phyloP scores from a whole-genome alignment of 2,113 vertebrate genomes.

The Perca schrenkii region DNA sequence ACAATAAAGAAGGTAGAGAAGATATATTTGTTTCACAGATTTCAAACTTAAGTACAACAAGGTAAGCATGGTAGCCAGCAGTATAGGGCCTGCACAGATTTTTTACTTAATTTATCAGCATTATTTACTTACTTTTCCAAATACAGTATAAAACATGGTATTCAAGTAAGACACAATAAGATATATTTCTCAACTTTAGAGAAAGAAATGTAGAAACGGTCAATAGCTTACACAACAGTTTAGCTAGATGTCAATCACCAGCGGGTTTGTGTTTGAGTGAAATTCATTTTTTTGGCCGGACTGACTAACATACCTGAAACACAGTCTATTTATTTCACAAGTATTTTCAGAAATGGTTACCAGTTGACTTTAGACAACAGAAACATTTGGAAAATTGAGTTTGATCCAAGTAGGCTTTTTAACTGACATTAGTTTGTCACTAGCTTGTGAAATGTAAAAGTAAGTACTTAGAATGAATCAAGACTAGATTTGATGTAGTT shows the following conservation, averaged over 20 bases:
- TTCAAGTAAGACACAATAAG: neutral
- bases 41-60: conserved; percentile 1
- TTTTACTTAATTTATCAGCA: conserved; percentile 3
- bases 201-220: conserved; percentile 10
- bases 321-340: neutral
- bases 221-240: conserved; percentile 7
- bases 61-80: neutral
- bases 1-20: neutral
- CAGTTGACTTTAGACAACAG: conserved; percentile 2
- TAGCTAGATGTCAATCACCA: conserved; percentile 13
- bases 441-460: neutral
- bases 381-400: conserved; percentile 1
- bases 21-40: neutral
- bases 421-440: neutral
- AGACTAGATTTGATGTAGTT: neutral
- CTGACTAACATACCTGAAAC: conserved; percentile 7
- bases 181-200: conserved; percentile 25
- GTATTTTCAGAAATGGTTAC: conserved; percentile 7
- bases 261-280: neutral
- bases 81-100: neutral
- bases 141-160: neutral
- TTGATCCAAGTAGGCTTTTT: conserved; percentile 9
- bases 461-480: neutral
- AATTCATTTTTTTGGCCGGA: conserved; percentile 5
- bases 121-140: conserved; percentile 14